These are phyloP conservation scores for Myotis davidii DNA, from an alignment of 2,113 vertebrate genomes.

Conservation along the genomic window DNA sequence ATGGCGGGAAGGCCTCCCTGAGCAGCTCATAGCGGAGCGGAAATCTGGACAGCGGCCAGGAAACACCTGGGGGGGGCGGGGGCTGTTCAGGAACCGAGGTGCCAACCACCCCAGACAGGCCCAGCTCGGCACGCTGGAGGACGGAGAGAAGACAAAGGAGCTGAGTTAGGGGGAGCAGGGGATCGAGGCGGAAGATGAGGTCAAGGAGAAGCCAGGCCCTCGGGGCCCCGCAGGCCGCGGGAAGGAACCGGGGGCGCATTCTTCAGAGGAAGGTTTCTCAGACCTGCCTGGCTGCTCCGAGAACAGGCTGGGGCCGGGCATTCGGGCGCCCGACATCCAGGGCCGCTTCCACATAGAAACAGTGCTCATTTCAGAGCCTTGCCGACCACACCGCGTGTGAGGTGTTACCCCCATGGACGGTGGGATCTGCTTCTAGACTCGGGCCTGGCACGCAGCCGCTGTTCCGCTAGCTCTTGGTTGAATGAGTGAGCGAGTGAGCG, in stretches of 20 bases:
- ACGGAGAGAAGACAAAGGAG: background rate
- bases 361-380: rapidly evolving
- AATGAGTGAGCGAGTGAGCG: too few species aligned
- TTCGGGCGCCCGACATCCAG: background rate
- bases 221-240: background rate
- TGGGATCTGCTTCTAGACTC: background rate
- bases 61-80: rapidly evolving
- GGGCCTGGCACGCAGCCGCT: background rate
- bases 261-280: background rate
- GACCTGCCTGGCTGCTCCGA: background rate
- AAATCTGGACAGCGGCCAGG: background rate
- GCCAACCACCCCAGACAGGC: background rate
- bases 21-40: too few species aligned
- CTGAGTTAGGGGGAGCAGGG: too few species aligned
- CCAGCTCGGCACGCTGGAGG: background rate
- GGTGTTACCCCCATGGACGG: rapidly evolving
- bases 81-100: too few species aligned
- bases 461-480: background rate
- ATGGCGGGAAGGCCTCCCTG: background rate
- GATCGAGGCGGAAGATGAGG: too few species aligned
- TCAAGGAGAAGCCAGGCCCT: background rate
- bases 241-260: background rate
- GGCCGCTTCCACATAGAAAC: too few species aligned
- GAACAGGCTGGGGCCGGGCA: background rate
- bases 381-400: rapidly evolving